phyloP scores from a whole-genome alignment of 2,888 invertebrate genomes.

The Epinotia ramella region DNA sequence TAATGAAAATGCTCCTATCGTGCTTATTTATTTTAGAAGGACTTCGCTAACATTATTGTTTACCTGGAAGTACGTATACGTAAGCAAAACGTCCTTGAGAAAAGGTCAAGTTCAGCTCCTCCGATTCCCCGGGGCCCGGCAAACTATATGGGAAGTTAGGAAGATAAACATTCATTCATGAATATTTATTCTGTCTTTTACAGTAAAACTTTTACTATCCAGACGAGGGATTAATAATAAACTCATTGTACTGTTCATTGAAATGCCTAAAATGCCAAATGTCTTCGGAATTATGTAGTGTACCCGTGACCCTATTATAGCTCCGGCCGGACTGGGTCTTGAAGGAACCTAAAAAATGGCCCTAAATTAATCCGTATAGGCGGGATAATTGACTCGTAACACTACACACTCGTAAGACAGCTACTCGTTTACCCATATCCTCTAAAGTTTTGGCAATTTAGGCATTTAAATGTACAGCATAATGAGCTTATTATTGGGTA shows the following conservation, averaged over 20 bases:
- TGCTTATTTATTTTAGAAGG: slow-evolving; percentile 39
- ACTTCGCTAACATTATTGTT: slow-evolving; percentile 19
- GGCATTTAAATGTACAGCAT: too few relatives aligned
- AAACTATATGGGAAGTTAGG: slow-evolving; percentile 10
- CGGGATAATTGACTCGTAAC: too few relatives aligned
- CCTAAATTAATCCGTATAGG: too few relatives aligned
- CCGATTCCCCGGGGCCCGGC: background rate
- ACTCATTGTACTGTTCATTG: background rate
- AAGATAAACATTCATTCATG: background rate
- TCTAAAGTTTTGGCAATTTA: too few relatives aligned
- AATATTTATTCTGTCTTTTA: slow-evolving; percentile 18
- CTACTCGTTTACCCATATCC: too few relatives aligned
- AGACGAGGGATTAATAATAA: background rate
- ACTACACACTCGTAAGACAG: too few relatives aligned
- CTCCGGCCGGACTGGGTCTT: too few relatives aligned
- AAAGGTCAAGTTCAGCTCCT: slow-evolving; percentile 13
- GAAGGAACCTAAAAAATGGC: background rate
- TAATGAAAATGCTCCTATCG: slow-evolving; percentile 36
- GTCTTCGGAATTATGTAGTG: too few relatives aligned
- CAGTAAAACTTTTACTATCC: background rate
- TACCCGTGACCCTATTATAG: too few relatives aligned
- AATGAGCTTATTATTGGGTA: too few relatives aligned
- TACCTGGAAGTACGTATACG: background rate
- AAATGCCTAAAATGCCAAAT: background rate
- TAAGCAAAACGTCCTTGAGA: slow-evolving; percentile 1